These are phyloP conservation scores for Myocastor coypus DNA, from an alignment of 2,113 vertebrate genomes.

Conservation along the genomic window DNA sequence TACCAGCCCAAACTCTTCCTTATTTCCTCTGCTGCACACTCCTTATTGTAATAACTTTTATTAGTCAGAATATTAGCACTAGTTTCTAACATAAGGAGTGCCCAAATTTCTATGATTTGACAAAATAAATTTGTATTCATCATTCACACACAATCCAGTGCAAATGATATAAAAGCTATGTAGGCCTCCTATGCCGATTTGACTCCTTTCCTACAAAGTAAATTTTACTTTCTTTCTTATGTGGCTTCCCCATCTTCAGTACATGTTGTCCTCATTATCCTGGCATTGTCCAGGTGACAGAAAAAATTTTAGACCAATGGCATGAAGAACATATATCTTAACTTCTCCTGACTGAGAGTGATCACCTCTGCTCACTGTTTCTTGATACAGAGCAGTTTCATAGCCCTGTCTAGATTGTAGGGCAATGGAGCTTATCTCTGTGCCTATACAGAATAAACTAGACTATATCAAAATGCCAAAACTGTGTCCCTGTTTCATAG, in stretches of 20 bases:
- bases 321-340: neutral
- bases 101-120: neutral
- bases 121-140: slow-evolving; percentile 7
- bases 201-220: neutral
- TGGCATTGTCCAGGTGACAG: neutral
- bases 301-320: neutral
- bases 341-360: neutral
- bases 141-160: neutral
- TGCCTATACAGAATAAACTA: neutral
- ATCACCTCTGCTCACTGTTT: neutral
- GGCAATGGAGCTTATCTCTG: neutral
- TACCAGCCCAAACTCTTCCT: neutral
- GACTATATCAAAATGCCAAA: neutral
- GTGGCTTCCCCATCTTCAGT: neutral
- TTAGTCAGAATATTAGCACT: neutral
- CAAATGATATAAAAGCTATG: neutral
- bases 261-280: neutral
- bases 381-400: neutral
- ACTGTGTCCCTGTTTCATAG: neutral
- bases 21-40: neutral
- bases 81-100: neutral
- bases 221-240: neutral
- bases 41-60: neutral
- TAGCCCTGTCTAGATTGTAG: neutral
- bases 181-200: neutral